Percentiles rank a stretch among this genome's conserved stretches.
These are phyloP conservation scores for Chroicocephalus ridibundus DNA, from an alignment of 2,113 vertebrate species.

Conservation along the genomic window DNA sequence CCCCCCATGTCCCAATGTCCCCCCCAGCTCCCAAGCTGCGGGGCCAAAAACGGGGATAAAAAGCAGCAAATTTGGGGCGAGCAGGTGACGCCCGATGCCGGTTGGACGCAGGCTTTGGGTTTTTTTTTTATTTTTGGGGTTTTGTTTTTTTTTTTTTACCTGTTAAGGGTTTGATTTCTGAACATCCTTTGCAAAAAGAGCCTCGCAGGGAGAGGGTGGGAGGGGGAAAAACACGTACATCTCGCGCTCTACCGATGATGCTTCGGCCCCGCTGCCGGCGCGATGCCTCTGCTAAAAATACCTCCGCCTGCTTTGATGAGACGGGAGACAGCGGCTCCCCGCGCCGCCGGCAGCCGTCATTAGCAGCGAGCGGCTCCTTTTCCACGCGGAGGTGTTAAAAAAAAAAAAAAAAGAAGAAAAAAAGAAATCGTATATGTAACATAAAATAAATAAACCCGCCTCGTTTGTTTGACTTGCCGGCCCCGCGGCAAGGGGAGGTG, in stretches of 20 bases:
- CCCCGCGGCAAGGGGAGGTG: not conserved
- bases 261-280: not conserved
- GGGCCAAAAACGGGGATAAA: not conserved
- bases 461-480: not conserved
- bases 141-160: not conserved
- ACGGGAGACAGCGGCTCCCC: not conserved
- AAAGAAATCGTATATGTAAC: not conserved
- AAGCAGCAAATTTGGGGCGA: not conserved
- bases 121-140: too few relatives aligned
- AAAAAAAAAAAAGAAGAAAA: not conserved
- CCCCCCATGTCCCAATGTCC: not conserved
- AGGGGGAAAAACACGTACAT: not conserved
- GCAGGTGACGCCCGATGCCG: rapidly evolving
- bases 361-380: not conserved
- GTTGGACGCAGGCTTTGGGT: not conserved
- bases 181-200: not conserved
- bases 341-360: not conserved
- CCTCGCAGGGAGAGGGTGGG: not conserved
- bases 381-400: not conserved
- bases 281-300: slow-evolving; percentile 25
- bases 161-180: not conserved
- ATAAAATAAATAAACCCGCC: not conserved
- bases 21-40: not conserved
- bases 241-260: not conserved
- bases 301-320: not conserved